A percentile compares a stretch with the other conserved stretches of the same genome.
Evolutionary conservation across 2,113 vertebrate species (phyloP).

Genomic region (Benitochromis conjunctus): DNA sequence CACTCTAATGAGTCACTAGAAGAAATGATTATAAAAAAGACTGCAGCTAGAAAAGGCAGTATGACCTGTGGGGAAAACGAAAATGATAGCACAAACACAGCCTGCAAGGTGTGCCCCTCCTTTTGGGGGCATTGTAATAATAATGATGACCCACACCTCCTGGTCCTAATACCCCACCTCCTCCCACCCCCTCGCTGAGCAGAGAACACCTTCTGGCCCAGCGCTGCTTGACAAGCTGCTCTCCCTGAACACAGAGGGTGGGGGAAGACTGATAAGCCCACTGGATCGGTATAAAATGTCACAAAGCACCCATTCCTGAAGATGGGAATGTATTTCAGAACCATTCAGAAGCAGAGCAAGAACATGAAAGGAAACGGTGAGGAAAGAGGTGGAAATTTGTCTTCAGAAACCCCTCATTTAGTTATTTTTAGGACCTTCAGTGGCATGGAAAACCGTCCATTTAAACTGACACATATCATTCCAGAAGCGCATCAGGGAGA

Average conservation of each 20-base stretch:
- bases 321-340: not conserved
- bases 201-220: slow-evolving; percentile 54
- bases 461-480: not conserved
- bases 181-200: slow-evolving; percentile 1
- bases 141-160: slow-evolving; percentile 50
- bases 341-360: not conserved
- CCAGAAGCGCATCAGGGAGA: not conserved
- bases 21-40: not conserved
- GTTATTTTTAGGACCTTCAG: not conserved
- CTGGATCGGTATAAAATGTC: slow-evolving; percentile 24
- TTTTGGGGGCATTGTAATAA: slow-evolving; percentile 7
- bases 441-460: not conserved
- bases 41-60: not conserved
- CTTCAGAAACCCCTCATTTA: not conserved
- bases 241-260: slow-evolving; percentile 3
- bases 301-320: slow-evolving; percentile 12
- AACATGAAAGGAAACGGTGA: not conserved
- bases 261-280: slow-evolving; percentile 8
- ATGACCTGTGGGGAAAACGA: not conserved
- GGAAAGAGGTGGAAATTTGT: not conserved
- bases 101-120: slow-evolving; percentile 29
- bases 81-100: slow-evolving; percentile 17
- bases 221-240: slow-evolving; percentile 49
- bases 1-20: slow-evolving; percentile 41
- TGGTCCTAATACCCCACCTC: slow-evolving; percentile 28